phyloP scores from a whole-genome alignment of 2,797 vertebrate genomes.

The Australoheros facetus region DNA sequence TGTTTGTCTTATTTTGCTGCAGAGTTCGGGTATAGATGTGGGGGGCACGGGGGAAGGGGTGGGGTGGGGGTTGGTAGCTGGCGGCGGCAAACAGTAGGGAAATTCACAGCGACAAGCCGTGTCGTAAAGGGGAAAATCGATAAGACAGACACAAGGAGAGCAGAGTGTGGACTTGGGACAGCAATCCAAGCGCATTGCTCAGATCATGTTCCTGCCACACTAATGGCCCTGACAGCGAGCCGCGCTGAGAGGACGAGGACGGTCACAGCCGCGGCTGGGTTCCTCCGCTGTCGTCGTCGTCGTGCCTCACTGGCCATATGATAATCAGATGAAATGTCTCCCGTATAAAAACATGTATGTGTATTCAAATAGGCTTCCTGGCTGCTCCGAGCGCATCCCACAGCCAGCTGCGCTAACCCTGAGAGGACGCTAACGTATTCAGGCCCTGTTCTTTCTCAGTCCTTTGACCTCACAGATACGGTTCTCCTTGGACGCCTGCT shows the following conservation, averaged over 20 bases:
- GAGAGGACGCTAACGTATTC: constrained; percentile 67
- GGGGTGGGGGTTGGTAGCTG: constrained; percentile 75
- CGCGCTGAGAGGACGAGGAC: constrained; percentile 73
- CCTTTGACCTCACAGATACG: constrained; percentile 66
- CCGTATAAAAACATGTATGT: constrained; percentile 62
- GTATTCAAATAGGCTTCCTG: constrained; percentile 67
- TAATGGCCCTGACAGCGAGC: constrained; percentile 93
- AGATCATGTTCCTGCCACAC: constrained; percentile 91
- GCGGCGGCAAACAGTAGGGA: constrained; percentile 89
- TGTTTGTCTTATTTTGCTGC: constrained; percentile 46
- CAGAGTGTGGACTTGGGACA: constrained; percentile 94
- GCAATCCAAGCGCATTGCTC: constrained; percentile 98
- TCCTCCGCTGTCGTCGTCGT: constrained; percentile 49
- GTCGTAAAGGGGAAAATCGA: constrained; percentile 94
- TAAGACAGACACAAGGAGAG: constrained; percentile 97
- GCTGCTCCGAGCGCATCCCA: constrained; percentile 43
- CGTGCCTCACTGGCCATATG: constrained; percentile 75
- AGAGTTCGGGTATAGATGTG: constrained; percentile 44
- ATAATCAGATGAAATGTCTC: constrained; percentile 76
- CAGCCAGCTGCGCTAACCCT: constrained; percentile 57
- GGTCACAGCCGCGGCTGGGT: constrained; percentile 73
- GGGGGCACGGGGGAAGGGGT: constrained; percentile 19
- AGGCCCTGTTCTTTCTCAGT: constrained; percentile 53
- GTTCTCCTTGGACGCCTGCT: constrained; percentile 73
- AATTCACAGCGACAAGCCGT: constrained; percentile 98